Evolutionary conservation across 1,140 invertebrate species (phyloP), one percentile per base, ranked within the genome.

Genomic region (Drosophila nikananu): DNA sequence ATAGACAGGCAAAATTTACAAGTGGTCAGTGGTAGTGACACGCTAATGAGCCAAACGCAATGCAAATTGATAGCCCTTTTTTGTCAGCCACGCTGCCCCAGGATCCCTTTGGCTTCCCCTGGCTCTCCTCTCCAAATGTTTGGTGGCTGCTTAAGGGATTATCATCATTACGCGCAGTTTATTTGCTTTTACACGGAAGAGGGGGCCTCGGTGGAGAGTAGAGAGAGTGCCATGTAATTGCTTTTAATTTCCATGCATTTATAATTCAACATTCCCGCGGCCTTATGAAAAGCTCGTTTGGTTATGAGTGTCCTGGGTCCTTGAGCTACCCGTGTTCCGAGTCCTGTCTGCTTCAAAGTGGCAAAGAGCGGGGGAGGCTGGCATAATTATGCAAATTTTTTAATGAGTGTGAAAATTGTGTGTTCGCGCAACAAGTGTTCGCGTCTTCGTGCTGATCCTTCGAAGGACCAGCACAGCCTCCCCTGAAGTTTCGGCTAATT

Each of bases 211-310:
- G 67, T 55, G 62, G 30, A 55, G 65, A 81, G 81, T 75, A 49
- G 77, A 81, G 79, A 49, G 77, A 81, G 79, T 90, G 79, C 65
- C 54, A 66, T 90, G 70, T 90, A 89, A 89, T 89, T 89, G 86
- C 89, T 89, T 89, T 89, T 86, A 84, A 89, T 89, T 90, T 86
- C 67, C 74, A 81, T 86, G 78, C 82, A 90, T 89, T 90, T 90
- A 90, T 89, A 90, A 89, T 89, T 90, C 57, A 90, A 60, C 65
- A 66, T 72, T 79, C 48, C 58, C 73, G 59, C 23, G 60, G 57
- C 66, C 65, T 52, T 71, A 62, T 78, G 81, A 83, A 89, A 77
- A 77, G 77, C 84, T 89, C 83, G 81, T 89, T 89, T 84, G 77
- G 77, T 68, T 87, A 89, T 68, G 81, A 75, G 65, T 52, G 65